phyloP scores from a whole-genome alignment of 2,888 invertebrate genomes.

The Caenorhabditis parvicauda region DNA sequence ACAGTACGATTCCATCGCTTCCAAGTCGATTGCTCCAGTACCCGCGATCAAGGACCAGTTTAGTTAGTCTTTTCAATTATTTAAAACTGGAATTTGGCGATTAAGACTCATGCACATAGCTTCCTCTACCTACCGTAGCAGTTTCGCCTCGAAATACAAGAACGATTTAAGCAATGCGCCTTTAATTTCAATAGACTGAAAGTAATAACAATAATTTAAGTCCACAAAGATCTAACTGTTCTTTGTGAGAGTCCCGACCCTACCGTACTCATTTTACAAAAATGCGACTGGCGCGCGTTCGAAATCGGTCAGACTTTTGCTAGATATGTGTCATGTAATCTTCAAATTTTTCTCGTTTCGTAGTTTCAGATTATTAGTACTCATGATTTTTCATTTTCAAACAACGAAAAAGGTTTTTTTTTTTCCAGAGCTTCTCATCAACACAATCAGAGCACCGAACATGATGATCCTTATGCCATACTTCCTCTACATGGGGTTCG shows the following conservation, averaged over 20 bases:
- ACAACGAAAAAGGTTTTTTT: background rate
- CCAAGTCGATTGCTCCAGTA: slow-evolving; percentile 24
- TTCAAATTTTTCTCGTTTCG: background rate
- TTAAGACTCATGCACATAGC: too few species aligned
- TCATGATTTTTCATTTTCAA: background rate
- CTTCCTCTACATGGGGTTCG: slow-evolving; percentile 42
- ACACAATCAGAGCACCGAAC: slow-evolving; percentile 23
- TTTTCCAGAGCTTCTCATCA: slow-evolving; percentile 30
- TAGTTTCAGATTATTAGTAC: background rate
- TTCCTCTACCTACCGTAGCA: too few species aligned
- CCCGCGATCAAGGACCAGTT: slow-evolving; percentile 30
- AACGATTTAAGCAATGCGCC: too few species aligned
- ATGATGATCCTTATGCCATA: slow-evolving; percentile 36
- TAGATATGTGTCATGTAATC: background rate
- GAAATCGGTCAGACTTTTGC: too few species aligned
- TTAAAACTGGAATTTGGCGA: background rate
- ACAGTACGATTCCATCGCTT: slow-evolving; percentile 39
- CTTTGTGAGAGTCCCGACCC: too few species aligned
- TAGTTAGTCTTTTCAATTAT: slow-evolving; percentile 14
- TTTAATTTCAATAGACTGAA: too few species aligned
- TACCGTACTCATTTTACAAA: too few species aligned
- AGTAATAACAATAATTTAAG: too few species aligned
- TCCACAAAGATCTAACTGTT: too few species aligned
- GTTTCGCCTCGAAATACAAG: too few species aligned
- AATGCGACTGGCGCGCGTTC: too few species aligned